phyloP scores from a whole-genome alignment of 2,888 invertebrate species.

The Tipula unca region DNA sequence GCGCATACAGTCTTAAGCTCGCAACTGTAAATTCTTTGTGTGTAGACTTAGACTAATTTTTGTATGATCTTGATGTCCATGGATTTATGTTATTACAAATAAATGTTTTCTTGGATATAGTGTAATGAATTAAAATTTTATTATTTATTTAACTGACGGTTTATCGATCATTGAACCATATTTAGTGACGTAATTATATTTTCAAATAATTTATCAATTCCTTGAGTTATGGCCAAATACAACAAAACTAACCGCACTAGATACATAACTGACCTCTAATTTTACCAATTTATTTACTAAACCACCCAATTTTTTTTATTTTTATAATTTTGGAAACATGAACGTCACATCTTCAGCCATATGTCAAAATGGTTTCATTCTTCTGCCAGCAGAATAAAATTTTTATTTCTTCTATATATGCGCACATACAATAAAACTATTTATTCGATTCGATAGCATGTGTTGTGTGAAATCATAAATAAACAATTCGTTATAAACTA shows the following conservation, averaged over 20 bases:
- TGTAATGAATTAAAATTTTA: too few relatives aligned
- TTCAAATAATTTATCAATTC: neutral
- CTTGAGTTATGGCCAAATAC: neutral
- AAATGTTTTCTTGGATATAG: too few relatives aligned
- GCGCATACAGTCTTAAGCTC: too few relatives aligned
- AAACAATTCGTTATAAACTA: constrained; percentile 8
- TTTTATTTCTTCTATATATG: neutral
- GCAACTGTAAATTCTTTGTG: too few relatives aligned
- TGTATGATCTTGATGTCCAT: too few relatives aligned
- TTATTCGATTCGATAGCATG: neutral
- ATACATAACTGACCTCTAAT: neutral
- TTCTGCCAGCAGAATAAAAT: neutral
- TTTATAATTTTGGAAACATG: too few relatives aligned
- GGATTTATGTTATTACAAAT: too few relatives aligned
- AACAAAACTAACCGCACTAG: neutral
- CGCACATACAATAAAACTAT: neutral
- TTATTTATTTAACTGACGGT: too few relatives aligned
- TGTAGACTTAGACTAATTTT: too few relatives aligned
- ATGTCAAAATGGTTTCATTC: neutral
- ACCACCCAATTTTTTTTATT: neutral
- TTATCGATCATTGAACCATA: neutral
- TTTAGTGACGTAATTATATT: neutral
- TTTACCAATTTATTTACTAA: neutral
- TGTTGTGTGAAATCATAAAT: neutral
- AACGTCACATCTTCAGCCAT: neutral